phyloP scores from a whole-genome alignment of 2,797 vertebrate species.

The Pseudocheirus occidentalis region DNA sequence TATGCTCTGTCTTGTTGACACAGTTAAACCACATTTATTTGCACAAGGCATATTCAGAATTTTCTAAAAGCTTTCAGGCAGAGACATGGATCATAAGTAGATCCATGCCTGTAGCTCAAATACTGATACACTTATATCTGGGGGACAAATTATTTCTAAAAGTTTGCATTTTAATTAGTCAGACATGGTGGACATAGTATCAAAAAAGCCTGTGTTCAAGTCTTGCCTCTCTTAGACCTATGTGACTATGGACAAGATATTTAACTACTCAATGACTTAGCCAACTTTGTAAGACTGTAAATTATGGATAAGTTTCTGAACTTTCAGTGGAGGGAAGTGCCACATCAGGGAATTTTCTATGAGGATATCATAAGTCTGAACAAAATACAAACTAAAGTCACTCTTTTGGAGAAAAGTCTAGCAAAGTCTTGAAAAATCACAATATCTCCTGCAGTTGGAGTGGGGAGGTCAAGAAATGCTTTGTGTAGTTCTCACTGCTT shows the following conservation, averaged over 20 bases:
- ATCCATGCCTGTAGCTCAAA: not conserved
- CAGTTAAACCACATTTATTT: not conserved
- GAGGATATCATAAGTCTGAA: not conserved
- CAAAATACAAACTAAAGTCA: not conserved
- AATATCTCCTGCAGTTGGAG: not conserved
- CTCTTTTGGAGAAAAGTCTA: not conserved
- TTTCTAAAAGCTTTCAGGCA: constrained; percentile 18
- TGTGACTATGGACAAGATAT: not conserved
- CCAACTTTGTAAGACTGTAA: too few relatives aligned
- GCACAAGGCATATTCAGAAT: not conserved
- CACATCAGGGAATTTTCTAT: not conserved
- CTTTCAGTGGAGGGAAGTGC: not conserved
- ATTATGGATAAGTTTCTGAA: not conserved
- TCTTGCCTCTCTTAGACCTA: not conserved
- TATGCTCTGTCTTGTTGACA: not conserved
- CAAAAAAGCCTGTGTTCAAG: not conserved
- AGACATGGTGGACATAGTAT: not conserved
- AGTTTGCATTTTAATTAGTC: not conserved
- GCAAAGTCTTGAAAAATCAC: not conserved
- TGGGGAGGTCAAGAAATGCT: not conserved
- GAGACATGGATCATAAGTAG: not conserved
- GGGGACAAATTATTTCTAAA: not conserved
- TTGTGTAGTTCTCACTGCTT: not conserved
- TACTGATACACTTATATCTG: constrained; percentile 2
- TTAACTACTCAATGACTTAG: not conserved